Evolutionary conservation across 2,797 vertebrate genomes (phyloP).

Genomic region (Melanotaenia maccullochi): DNA sequence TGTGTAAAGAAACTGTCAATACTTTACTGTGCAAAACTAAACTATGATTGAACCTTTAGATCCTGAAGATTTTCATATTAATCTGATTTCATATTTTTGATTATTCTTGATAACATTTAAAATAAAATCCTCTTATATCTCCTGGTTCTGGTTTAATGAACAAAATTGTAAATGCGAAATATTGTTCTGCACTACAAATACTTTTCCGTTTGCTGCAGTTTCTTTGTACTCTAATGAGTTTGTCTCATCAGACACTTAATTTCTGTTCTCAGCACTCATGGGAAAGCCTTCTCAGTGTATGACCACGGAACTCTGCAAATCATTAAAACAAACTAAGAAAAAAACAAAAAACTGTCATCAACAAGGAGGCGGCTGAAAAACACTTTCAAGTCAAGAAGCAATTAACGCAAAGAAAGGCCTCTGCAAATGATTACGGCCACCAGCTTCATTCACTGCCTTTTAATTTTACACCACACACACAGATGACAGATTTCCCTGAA

Average conservation of each 20-base stretch:
- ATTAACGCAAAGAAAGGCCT: slow-evolving; percentile 57
- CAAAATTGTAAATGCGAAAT: neutral
- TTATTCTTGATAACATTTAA: neutral
- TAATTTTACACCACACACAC: slow-evolving; percentile 40
- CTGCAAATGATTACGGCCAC: slow-evolving; percentile 53
- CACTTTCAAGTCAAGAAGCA: slow-evolving; percentile 67
- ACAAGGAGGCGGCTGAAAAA: slow-evolving; percentile 34
- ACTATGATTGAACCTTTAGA: neutral
- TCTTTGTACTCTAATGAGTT: slow-evolving; percentile 19
- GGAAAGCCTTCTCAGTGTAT: slow-evolving; percentile 22
- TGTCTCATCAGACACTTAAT: slow-evolving; percentile 28
- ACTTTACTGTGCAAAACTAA: neutral
- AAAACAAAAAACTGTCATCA: slow-evolving; percentile 43
- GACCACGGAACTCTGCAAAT: slow-evolving; percentile 54
- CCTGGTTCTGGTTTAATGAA: slow-evolving; percentile 3
- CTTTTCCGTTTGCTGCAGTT: slow-evolving; percentile 28
- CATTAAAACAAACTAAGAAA: slow-evolving; percentile 54
- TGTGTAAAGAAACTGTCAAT: neutral
- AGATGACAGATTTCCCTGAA: slow-evolving; percentile 37
- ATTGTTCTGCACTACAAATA: slow-evolving; percentile 10
- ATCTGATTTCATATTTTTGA: neutral
- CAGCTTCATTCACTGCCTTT: slow-evolving; percentile 42
- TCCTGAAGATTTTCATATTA: neutral
- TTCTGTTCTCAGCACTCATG: slow-evolving; percentile 28
- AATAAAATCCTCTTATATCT: neutral